Evolutionary conservation across 2,888 invertebrate genomes (phyloP).

Genomic region (Pseudococcus viburni): DNA sequence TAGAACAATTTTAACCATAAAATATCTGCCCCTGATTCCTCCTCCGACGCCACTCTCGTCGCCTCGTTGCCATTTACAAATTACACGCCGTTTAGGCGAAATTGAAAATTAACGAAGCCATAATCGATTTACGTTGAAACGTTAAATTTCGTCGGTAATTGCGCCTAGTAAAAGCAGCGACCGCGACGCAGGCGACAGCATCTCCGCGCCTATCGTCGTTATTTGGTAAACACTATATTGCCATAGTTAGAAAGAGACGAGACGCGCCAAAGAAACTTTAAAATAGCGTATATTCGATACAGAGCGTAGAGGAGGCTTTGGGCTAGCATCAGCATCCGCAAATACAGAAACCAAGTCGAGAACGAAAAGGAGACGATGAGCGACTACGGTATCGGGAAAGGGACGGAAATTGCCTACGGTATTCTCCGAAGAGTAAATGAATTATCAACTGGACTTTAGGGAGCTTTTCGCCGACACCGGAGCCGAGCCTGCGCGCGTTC

Average conservation of each 20-base stretch:
- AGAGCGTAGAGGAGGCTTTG: neutral
- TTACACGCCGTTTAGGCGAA: constrained; percentile 43
- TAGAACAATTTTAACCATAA: neutral
- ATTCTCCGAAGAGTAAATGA: constrained; percentile 40
- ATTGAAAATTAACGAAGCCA: constrained; percentile 55
- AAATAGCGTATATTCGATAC: constrained; percentile 42
- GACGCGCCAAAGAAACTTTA: constrained; percentile 25
- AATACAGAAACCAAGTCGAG: neutral
- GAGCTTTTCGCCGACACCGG: constrained; percentile 32
- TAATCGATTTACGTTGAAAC: constrained; percentile 48
- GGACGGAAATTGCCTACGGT: constrained; percentile 41
- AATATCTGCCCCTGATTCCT: neutral
- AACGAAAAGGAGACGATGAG: neutral
- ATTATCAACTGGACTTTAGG: constrained; percentile 58
- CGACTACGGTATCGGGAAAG: neutral
- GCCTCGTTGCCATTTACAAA: constrained; percentile 25
- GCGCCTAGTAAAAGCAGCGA: constrained; percentile 28
- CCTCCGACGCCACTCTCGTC: neutral
- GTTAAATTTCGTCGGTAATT: constrained; percentile 55
- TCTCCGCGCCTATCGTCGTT: neutral
- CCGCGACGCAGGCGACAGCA: neutral
- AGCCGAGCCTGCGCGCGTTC: constrained; percentile 32
- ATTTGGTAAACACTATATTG: constrained; percentile 28
- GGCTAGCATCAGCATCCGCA: neutral
- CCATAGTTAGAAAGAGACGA: neutral